Conservation (phyloP, 2,888 invertebrate genomes). For the Spodoptera exigua region DNA sequence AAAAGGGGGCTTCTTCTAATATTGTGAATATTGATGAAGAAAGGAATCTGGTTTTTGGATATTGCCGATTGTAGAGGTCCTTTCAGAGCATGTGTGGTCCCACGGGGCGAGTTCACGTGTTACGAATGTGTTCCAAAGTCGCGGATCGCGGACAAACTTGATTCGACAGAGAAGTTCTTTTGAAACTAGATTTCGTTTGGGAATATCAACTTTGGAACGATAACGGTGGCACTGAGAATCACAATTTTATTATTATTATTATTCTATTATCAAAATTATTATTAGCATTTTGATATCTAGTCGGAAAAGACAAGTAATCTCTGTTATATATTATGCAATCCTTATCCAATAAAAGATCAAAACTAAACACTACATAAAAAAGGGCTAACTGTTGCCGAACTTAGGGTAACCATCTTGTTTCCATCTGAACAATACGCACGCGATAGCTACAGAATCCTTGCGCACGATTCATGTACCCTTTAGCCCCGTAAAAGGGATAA, state of each 20-base stretch:
- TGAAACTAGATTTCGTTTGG: constrained; percentile 34
- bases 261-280: constrained; percentile 13
- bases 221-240: constrained; percentile 3
- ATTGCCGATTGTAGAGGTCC: constrained; percentile 72
- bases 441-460: constrained; percentile 85
- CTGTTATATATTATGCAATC: neutral
- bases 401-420: constrained; percentile 76
- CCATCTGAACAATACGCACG: constrained; percentile 82
- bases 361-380: constrained; percentile 66
- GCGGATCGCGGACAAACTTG: constrained; percentile 65
- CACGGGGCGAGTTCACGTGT: constrained; percentile 82
- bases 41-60: constrained; percentile 85
- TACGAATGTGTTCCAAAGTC: constrained; percentile 71
- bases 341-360: constrained; percentile 46
- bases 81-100: constrained; percentile 83
- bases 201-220: constrained; percentile 41
- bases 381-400: constrained; percentile 36
- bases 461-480: constrained; percentile 85
- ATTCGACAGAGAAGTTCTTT: constrained; percentile 60
- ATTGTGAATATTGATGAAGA: constrained; percentile 90
- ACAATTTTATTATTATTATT: constrained; percentile 20
- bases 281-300: neutral
- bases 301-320: neutral
- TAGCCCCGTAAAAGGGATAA: constrained; percentile 78
- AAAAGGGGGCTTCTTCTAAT: constrained; percentile 87